Evolutionary conservation across 2,888 invertebrate genomes (phyloP).

Genomic region (Agriopis aurantiaria): DNA sequence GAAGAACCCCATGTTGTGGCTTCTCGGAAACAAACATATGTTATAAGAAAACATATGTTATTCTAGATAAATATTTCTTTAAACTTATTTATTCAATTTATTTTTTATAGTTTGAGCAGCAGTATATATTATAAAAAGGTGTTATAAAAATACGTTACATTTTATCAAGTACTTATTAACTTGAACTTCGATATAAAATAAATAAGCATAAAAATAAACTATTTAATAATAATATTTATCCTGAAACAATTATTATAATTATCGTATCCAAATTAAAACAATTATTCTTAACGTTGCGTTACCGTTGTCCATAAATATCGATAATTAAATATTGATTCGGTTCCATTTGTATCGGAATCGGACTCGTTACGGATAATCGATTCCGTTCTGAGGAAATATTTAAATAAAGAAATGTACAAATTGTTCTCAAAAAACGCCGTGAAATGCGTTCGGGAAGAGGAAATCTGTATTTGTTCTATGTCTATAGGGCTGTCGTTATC

Average conservation of each 20-base stretch:
- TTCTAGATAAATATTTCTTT: no score
- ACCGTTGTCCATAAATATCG: slow-evolving; percentile 76
- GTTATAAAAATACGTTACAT: no score
- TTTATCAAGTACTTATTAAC: no score
- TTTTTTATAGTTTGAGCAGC: no score
- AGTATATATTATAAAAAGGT: no score
- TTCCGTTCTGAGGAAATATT: slow-evolving; percentile 77
- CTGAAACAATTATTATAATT: slow-evolving; percentile 28
- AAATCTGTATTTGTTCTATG: slow-evolving; percentile 73
- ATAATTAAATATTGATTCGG: slow-evolving; percentile 85
- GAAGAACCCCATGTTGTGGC: no score
- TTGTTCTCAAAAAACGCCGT: slow-evolving; percentile 70
- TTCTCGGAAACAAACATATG: no score
- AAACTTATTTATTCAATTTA: no score
- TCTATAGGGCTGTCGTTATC: slow-evolving; percentile 32
- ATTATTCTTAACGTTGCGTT: slow-evolving; percentile 72
- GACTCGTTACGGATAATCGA: slow-evolving; percentile 76
- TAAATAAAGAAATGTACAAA: slow-evolving; percentile 78
- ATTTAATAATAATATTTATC: neutral
- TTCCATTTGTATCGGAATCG: slow-evolving; percentile 75
- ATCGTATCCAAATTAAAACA: slow-evolving; percentile 68
- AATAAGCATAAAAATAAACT: no score
- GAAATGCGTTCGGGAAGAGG: slow-evolving; percentile 75
- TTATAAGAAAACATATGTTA: no score
- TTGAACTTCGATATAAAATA: no score